A percentile compares a stretch with the other conserved stretches of the same genome.
Conservation (phyloP, 1,140 invertebrate genomes). For the Druon quercuslanigerum region DNA sequence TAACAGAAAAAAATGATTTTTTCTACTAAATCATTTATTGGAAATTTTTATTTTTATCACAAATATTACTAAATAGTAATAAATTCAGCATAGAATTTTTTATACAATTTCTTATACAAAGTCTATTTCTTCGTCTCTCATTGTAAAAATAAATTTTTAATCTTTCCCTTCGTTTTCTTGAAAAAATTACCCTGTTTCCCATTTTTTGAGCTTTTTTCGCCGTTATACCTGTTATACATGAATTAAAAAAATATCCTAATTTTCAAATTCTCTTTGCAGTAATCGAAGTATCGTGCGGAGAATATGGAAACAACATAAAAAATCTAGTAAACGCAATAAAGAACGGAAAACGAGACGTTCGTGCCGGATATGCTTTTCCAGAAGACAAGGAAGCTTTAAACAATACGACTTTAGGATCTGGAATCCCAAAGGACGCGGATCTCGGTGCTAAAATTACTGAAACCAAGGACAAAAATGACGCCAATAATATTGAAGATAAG, state of each 20-base stretch:
- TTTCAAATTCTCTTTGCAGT: constrained; percentile 76
- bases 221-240: not conserved
- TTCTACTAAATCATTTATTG: too few relatives aligned
- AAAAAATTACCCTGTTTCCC: not conserved
- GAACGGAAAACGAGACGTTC: constrained; percentile 87
- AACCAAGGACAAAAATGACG: constrained; percentile 75
- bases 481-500: constrained; percentile 74
- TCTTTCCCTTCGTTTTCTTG: too few relatives aligned
- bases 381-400: constrained; percentile 79
- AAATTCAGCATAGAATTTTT: too few relatives aligned
- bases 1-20: too few relatives aligned
- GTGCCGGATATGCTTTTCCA: constrained; percentile 79
- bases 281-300: constrained; percentile 95
- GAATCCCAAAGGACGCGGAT: constrained; percentile 62
- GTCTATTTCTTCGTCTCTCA: too few relatives aligned
- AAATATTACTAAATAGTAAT: too few relatives aligned
- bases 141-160: too few relatives aligned
- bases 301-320: constrained; percentile 93
- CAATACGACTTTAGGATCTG: constrained; percentile 68
- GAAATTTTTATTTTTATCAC: too few relatives aligned
- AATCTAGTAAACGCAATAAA: constrained; percentile 89
- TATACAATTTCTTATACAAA: too few relatives aligned
- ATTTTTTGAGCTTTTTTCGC: too few relatives aligned
- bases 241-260: constrained; percentile 18
- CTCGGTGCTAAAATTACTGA: constrained; percentile 64